A percentile compares a stretch with the other conserved stretches of the same genome.
Evolutionary conservation across 1,140 invertebrate species (phyloP).

Genomic region (Hypsibius dujardini): DNA sequence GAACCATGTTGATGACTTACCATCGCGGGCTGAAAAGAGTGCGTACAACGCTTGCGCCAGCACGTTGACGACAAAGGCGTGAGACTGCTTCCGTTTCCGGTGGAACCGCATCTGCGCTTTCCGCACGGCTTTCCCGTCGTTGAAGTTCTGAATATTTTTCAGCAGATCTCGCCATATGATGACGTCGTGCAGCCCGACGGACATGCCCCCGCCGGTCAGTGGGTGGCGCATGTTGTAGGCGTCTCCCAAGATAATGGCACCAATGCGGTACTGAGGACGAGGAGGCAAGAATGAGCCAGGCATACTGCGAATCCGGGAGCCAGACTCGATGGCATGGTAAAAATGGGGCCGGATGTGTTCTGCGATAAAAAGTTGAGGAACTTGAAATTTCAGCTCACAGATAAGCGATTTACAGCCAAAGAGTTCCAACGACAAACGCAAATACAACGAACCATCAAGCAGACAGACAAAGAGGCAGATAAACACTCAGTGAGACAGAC

Average conservation of each 20-base stretch:
- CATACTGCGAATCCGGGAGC: constrained; percentile 26
- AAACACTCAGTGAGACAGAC: no score
- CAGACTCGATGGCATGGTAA: constrained; percentile 25
- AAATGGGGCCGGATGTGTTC: constrained; percentile 28
- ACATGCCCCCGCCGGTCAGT: constrained; percentile 30
- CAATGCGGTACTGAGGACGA: constrained; percentile 24
- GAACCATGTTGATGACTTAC: constrained; percentile 23
- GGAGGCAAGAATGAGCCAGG: constrained; percentile 29
- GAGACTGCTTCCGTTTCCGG: constrained; percentile 25
- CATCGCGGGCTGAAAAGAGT: constrained; percentile 28
- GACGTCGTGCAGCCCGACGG: constrained; percentile 28
- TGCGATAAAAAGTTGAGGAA: constrained; percentile 21
- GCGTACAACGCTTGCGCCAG: constrained; percentile 29
- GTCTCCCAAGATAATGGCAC: constrained; percentile 28
- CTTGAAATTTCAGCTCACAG: constrained; percentile 1
- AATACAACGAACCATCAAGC: background rate
- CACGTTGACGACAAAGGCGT: constrained; percentile 30
- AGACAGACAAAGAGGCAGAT: no score
- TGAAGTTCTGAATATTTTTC: constrained; percentile 24
- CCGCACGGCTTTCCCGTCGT: constrained; percentile 24
- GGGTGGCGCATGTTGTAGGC: constrained; percentile 31
- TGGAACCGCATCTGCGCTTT: constrained; percentile 23
- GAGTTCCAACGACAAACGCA: background rate
- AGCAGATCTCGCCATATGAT: constrained; percentile 26
- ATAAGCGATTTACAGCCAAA: background rate